Percentiles rank a stretch among this genome's conserved stretches.
Conservation (phyloP, 2,888 invertebrate genomes). For the Xylocampa areola region DNA sequence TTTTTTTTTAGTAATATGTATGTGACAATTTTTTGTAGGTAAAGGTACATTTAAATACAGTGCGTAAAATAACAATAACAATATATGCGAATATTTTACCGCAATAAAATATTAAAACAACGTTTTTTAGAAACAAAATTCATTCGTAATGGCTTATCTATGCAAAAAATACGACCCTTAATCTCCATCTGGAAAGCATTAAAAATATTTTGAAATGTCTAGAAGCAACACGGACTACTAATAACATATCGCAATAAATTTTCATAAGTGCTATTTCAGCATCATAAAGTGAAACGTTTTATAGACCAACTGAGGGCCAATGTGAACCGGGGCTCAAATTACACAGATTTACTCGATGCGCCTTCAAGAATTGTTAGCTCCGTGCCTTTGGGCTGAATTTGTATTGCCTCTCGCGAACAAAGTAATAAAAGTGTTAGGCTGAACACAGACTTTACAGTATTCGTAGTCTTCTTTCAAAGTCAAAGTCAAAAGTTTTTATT, state of each 20-base stretch:
- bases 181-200: background rate
- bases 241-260: slow-evolving; percentile 14
- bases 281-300: slow-evolving; percentile 56
- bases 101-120: too few relatives aligned
- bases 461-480: too few relatives aligned
- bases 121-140: too few relatives aligned
- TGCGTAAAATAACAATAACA: too few relatives aligned
- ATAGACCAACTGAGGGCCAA: slow-evolving; percentile 51
- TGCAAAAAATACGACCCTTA: background rate
- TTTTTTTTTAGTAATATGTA: background rate
- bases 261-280: slow-evolving; percentile 19
- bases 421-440: slow-evolving; percentile 49
- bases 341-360: slow-evolving; percentile 56
- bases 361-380: slow-evolving; percentile 59
- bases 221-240: slow-evolving; percentile 3
- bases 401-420: slow-evolving; percentile 38
- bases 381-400: slow-evolving; percentile 46
- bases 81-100: too few relatives aligned
- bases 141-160: too few relatives aligned
- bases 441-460: slow-evolving; percentile 3
- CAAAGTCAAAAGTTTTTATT: too few relatives aligned
- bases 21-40: too few relatives aligned
- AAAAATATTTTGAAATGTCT: slow-evolving; percentile 1
- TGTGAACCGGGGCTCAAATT: slow-evolving; percentile 37
- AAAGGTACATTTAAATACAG: too few relatives aligned